phyloP scores from a whole-genome alignment of 1,140 invertebrate species.

The Pachyrhynchus sulphureomaculatus region DNA sequence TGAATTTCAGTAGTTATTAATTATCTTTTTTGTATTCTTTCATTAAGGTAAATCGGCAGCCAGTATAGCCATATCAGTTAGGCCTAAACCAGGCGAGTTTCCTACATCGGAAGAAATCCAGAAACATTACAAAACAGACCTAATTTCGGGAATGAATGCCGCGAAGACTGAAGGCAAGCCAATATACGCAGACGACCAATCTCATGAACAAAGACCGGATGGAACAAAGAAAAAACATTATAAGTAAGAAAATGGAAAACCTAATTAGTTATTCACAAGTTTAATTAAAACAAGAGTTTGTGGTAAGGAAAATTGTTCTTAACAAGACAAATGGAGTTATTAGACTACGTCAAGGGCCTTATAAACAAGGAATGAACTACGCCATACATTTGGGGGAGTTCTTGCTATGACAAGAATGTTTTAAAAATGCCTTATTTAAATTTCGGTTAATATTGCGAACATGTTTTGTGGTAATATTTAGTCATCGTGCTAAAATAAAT shows the following conservation, averaged over 20 bases:
- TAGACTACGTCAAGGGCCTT: too few species aligned
- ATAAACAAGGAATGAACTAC: too few species aligned
- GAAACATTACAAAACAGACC: slow-evolving; percentile 49
- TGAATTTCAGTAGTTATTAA: too few species aligned
- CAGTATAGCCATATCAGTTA: slow-evolving; percentile 70
- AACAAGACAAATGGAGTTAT: too few species aligned
- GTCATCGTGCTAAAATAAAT: too few species aligned
- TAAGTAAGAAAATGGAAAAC: slow-evolving; percentile 35
- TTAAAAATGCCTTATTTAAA: too few species aligned
- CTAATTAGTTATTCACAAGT: not conserved
- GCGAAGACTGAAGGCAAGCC: slow-evolving; percentile 39
- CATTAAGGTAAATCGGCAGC: slow-evolving; percentile 61
- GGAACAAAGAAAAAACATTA: slow-evolving; percentile 53
- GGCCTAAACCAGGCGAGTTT: slow-evolving; percentile 73
- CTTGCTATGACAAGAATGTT: too few species aligned
- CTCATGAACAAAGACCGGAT: slow-evolving; percentile 61
- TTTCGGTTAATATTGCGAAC: too few species aligned
- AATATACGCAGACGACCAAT: slow-evolving; percentile 60
- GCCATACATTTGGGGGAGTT: too few species aligned
- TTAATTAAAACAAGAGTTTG: not conserved
- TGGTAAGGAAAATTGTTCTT: not conserved
- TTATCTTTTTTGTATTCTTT: not conserved
- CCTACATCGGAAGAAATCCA: slow-evolving; percentile 76
- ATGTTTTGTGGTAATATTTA: too few species aligned
- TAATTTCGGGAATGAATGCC: slow-evolving; percentile 40